Evolutionary conservation across 2,888 invertebrate species (phyloP).

Genomic region (Thyatira batis): DNA sequence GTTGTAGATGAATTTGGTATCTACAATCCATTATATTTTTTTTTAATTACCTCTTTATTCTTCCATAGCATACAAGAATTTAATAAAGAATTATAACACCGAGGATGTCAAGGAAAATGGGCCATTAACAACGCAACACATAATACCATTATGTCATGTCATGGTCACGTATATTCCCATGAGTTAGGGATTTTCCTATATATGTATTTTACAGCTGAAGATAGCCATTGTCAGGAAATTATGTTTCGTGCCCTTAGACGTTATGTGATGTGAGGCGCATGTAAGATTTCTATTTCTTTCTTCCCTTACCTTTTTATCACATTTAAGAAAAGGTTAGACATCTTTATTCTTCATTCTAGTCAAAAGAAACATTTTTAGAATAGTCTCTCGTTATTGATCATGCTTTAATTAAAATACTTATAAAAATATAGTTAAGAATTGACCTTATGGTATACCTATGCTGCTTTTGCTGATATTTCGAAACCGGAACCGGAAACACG

Average conservation of each 20-base stretch:
- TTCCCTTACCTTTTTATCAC: slow-evolving; percentile 15
- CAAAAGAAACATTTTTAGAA: too few species aligned
- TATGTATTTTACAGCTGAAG: slow-evolving; percentile 26
- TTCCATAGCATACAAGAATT: background rate
- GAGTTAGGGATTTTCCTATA: slow-evolving; percentile 31
- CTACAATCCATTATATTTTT: too few species aligned
- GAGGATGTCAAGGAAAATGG: slow-evolving; percentile 25
- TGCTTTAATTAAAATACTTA: too few species aligned
- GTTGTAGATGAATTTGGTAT: too few species aligned
- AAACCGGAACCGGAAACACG: background rate
- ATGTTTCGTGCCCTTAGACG: slow-evolving; percentile 47
- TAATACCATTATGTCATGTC: slow-evolving; percentile 32
- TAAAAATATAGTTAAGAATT: too few species aligned
- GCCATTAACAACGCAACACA: slow-evolving; percentile 29
- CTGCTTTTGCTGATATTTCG: too few species aligned
- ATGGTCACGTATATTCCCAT: slow-evolving; percentile 29
- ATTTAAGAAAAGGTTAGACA: too few species aligned
- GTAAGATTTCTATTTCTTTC: slow-evolving; percentile 26
- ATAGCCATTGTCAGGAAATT: slow-evolving; percentile 57
- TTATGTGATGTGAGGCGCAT: slow-evolving; percentile 28
- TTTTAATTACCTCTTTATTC: background rate
- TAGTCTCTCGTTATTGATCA: too few species aligned
- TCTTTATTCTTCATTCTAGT: too few species aligned
- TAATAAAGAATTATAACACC: background rate
- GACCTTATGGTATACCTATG: too few species aligned